Evolutionary conservation across 2,888 invertebrate species (phyloP), one percentile per base, ranked within the genome.

Genomic region (Ischnura elegans): DNA sequence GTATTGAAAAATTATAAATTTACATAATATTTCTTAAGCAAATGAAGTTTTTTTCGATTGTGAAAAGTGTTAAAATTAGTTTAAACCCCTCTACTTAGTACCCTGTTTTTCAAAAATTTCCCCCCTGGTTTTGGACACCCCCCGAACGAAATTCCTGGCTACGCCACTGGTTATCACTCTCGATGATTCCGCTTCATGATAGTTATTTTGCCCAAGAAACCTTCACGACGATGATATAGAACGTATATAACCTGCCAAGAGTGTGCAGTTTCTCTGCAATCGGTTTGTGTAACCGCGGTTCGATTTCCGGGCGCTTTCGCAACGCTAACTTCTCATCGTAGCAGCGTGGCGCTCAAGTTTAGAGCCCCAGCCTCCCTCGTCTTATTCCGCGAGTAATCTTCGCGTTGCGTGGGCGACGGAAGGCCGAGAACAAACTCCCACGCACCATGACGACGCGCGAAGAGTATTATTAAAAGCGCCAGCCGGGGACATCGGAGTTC

Each of bases 391-490:
- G 29, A 13, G 29, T 66, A n/a, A n/a, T 25, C 61, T 25, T n/a
- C n/a, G n/a, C 5, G 66, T 5, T 29, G 29, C 8, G 5, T n/a
- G 66, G 5, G 66, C 29, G 66, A 29, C 19, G 6, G 66, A 25
- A 25, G 25, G 19, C 66, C n/a, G 66, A 66, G 66, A 21, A 19
- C 21, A 4, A n/a, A 5, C 66, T 29, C 66, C n/a, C 66, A 29
- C 66, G n/a, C 66, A 55, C 55, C 55, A n/a, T n/a, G 29, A 5
- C 29, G n/a, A 29, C 66, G 66, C 66, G 66, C 29, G 66, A 29
- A 66, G 66, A n/a, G n/a, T n/a, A n/a, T n/a, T 66, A 66, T 66
- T 66, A 66, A 66, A 66, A 66, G 66, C 66, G 66, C 55, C 55
- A 13, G 5, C 61, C 29, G 29, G 66, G 66, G 66, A 66, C 66